Percentiles rank a stretch among this genome's conserved stretches.
These are phyloP conservation scores for Terebella lapidaria DNA, from an alignment of 2,888 invertebrate genomes.

Conservation along the genomic window DNA sequence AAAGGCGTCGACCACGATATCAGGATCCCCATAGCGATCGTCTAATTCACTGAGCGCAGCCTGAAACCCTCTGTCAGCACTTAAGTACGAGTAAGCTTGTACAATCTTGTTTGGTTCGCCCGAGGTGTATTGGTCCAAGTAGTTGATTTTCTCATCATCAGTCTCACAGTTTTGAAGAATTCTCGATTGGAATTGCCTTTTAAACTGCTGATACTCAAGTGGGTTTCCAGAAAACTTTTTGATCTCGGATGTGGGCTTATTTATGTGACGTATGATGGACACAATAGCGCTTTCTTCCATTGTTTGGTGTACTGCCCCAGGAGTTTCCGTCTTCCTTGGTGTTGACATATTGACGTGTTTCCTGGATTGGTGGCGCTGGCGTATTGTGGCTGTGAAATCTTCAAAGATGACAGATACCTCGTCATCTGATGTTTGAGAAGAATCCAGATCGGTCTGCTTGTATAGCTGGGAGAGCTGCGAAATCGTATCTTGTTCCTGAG, in stretches of 20 bases:
- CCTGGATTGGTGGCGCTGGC: too few species aligned
- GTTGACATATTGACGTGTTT: too few species aligned
- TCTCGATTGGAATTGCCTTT: not conserved
- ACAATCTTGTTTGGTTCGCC: not conserved
- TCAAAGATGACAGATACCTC: not conserved
- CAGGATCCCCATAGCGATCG: not conserved
- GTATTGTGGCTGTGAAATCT: not conserved
- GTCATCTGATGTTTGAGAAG: too few species aligned
- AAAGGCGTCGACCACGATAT: not conserved
- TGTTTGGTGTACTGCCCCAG: too few species aligned
- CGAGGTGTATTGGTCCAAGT: not conserved
- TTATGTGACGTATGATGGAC: not conserved
- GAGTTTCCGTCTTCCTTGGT: too few species aligned
- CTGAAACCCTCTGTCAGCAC: not conserved
- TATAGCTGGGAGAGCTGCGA: too few species aligned
- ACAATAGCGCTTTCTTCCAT: too few species aligned
- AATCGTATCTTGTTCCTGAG: too few species aligned
- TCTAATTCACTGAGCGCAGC: not conserved
- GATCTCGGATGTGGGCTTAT: not conserved
- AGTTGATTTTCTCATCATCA: not conserved
- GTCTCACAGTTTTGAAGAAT: not conserved
- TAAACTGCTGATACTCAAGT: not conserved
- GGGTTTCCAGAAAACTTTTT: not conserved
- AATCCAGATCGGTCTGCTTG: too few species aligned
- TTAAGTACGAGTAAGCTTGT: not conserved